Conservation (phyloP, 2,113 vertebrate species). For the Pipra filicauda region DNA sequence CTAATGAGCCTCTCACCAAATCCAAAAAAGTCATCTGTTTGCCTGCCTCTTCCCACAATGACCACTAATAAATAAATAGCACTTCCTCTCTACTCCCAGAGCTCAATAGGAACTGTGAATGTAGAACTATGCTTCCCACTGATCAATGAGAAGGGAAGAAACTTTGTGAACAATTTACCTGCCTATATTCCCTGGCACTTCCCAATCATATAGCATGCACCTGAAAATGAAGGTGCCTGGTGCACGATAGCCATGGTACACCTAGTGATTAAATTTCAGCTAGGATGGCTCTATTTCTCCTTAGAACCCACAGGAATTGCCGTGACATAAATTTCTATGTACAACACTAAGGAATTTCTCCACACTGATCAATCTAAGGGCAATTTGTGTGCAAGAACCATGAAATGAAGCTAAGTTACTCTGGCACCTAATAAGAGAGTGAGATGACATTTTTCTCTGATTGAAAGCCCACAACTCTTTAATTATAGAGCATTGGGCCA, state of each 20-base stretch:
- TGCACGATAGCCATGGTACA: not conserved
- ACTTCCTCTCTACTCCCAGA: not conserved
- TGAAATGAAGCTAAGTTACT: constrained; percentile 65
- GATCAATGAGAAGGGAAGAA: not conserved
- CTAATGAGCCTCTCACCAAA: not conserved
- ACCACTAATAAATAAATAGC: not conserved
- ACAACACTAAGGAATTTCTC: constrained; percentile 4
- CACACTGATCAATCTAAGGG: constrained; percentile 36
- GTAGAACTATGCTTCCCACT: not conserved
- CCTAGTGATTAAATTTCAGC: not conserved
- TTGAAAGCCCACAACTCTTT: constrained; percentile 22
- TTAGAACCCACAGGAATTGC: constrained; percentile 10
- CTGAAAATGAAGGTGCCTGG: not conserved
- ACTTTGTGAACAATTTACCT: not conserved
- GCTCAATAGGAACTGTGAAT: not conserved
- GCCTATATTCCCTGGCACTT: not conserved
- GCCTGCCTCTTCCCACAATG: not conserved
- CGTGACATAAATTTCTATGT: constrained; percentile 18
- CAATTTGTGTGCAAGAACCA: constrained; percentile 69
- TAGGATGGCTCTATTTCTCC: not conserved
- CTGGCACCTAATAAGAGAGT: constrained; percentile 35
- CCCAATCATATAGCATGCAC: not conserved
- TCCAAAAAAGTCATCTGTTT: not conserved
- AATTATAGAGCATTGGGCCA: constrained; percentile 40
- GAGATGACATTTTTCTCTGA: constrained; percentile 25